These are phyloP conservation scores for Catajapyx aquilonaris DNA, from an alignment of 1,140 invertebrate genomes.

Conservation along the genomic window DNA sequence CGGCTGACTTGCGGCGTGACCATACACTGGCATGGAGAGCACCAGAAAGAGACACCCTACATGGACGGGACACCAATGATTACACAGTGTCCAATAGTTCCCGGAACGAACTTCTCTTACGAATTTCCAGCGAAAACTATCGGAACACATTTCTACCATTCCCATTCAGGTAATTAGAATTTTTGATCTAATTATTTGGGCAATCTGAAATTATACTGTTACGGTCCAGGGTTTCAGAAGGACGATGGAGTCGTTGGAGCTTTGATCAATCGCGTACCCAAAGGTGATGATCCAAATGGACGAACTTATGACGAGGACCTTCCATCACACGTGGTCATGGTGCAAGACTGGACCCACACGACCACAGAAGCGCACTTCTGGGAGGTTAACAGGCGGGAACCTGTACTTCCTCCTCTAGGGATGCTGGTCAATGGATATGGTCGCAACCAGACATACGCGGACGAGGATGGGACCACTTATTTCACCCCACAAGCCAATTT, in stretches of 20 bases:
- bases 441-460: constrained; percentile 1
- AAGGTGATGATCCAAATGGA: constrained; percentile 10
- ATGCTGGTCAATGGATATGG: neutral
- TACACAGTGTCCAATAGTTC: constrained; percentile 10
- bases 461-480: constrained; percentile 4
- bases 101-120: constrained; percentile 12
- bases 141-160: constrained; percentile 20
- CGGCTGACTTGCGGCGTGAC: constrained; percentile 15
- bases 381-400: no score
- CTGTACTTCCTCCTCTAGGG: no score
- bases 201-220: no score
- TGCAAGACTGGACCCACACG: constrained; percentile 17
- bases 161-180: constrained; percentile 13
- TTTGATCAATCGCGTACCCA: constrained; percentile 13
- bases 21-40: constrained; percentile 8
- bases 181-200: no score
- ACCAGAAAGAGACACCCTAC: constrained; percentile 5
- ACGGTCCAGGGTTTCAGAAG: constrained; percentile 14
- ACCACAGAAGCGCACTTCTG: no score
- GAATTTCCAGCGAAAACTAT: constrained; percentile 8
- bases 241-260: constrained; percentile 16
- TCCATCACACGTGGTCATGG: constrained; percentile 13
- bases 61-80: constrained; percentile 12
- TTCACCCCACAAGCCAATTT: constrained; percentile 2
- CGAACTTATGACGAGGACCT: constrained; percentile 14